These are phyloP conservation scores for Onychomys torridus DNA, from an alignment of 2,797 vertebrate species.

Conservation along the genomic window DNA sequence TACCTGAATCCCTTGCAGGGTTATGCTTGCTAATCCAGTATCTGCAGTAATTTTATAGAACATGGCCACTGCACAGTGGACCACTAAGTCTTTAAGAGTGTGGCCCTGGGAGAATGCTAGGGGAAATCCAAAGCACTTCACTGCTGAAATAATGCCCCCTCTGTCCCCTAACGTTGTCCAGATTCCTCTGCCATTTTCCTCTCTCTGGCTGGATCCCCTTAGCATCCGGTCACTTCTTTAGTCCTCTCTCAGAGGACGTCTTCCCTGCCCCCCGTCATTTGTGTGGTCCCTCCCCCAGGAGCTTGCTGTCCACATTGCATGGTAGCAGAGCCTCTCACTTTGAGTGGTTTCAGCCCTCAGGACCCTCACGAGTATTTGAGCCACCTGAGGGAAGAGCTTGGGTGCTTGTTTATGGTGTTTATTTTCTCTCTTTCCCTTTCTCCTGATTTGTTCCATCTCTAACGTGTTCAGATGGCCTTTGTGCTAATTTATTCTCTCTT, in stretches of 20 bases:
- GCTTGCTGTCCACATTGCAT: background rate
- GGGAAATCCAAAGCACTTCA: background rate
- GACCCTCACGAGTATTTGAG: background rate
- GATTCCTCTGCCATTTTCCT: background rate
- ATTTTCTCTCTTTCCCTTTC: background rate
- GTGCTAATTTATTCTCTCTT: background rate
- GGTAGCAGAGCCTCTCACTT: background rate
- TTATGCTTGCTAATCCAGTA: background rate
- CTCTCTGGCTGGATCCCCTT: background rate
- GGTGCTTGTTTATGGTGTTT: background rate
- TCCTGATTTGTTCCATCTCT: background rate
- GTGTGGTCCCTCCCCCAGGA: background rate
- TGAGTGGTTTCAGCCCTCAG: background rate
- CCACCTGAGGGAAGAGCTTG: background rate
- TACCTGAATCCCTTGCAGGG: background rate
- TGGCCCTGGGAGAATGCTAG: background rate
- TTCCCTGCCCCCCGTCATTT: background rate
- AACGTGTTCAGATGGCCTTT: background rate
- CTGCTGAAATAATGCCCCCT: background rate
- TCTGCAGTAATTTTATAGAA: background rate
- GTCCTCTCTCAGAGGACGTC: background rate
- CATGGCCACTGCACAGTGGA: background rate
- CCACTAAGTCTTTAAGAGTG: background rate
- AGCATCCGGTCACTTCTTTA: background rate
- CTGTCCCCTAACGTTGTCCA: background rate